phyloP scores from a whole-genome alignment of 2,113 vertebrate genomes.

The Ammodytes dubius region DNA sequence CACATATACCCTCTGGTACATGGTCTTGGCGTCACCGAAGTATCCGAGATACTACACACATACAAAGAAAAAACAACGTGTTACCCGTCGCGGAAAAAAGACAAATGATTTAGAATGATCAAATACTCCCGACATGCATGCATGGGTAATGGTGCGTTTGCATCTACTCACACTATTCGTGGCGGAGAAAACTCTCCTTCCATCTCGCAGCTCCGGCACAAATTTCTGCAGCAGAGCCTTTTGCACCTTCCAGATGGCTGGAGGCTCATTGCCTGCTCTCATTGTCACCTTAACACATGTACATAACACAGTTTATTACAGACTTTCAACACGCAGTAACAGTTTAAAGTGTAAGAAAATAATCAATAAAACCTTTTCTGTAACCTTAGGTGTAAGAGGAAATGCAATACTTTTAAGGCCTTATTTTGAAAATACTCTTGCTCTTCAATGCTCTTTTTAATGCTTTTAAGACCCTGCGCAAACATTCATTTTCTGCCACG shows the following conservation, averaged over 20 bases:
- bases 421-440: too few relatives aligned
- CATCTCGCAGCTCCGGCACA: constrained; percentile 95
- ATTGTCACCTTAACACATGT: constrained; percentile 87
- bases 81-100: not conserved
- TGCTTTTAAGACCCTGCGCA: not conserved
- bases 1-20: constrained; percentile 97
- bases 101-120: not conserved
- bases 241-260: constrained; percentile 99
- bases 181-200: constrained; percentile 95
- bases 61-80: constrained; percentile 8
- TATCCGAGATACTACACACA: constrained; percentile 93
- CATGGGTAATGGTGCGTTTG: not conserved
- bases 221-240: constrained; percentile 99
- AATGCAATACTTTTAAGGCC: too few relatives aligned
- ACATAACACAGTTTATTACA: constrained; percentile 12
- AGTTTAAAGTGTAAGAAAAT: not conserved
- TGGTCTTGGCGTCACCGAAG: constrained; percentile 96
- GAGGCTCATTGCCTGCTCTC: constrained; percentile 92
- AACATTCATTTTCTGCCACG: not conserved
- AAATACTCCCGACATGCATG: not conserved
- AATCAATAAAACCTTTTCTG: not conserved
- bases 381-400: too few relatives aligned
- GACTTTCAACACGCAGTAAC: constrained; percentile 9
- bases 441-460: too few relatives aligned
- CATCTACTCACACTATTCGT: constrained; percentile 94